Evolutionary conservation across 1,140 invertebrate species (phyloP).

Genomic region (Aphis craccivora): DNA sequence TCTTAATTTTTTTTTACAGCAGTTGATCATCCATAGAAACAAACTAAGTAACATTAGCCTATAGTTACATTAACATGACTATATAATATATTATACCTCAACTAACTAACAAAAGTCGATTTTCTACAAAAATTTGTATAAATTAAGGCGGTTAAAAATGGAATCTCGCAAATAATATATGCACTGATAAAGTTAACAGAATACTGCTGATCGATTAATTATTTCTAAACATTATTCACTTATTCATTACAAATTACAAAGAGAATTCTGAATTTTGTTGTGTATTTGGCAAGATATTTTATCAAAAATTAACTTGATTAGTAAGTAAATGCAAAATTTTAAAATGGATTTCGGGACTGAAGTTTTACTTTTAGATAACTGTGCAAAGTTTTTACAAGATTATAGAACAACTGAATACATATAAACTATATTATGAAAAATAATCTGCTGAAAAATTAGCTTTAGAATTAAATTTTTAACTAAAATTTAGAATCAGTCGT

Average conservation of each 20-base stretch:
- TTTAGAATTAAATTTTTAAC: background rate
- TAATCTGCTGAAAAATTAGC: background rate
- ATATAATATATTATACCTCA: too few species aligned
- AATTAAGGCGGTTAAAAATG: background rate
- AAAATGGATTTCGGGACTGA: background rate
- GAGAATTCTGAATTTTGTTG: background rate
- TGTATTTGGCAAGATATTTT: background rate
- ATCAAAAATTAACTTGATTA: background rate
- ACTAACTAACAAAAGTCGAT: too few species aligned
- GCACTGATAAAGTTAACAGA: background rate
- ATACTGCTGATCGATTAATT: background rate
- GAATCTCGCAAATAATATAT: conserved; percentile 11
- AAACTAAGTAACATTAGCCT: too few species aligned
- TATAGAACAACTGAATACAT: background rate
- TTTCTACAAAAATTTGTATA: too few species aligned
- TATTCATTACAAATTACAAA: background rate
- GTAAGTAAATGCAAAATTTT: background rate
- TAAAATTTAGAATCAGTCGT: background rate
- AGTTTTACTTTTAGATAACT: background rate
- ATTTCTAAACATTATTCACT: background rate
- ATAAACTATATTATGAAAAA: background rate
- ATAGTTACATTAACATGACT: too few species aligned
- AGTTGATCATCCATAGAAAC: too few species aligned
- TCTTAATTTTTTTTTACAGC: too few species aligned
- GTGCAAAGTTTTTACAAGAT: conserved; percentile 1